phyloP scores from a whole-genome alignment of 2,113 vertebrate genomes.

The Trinectes maculatus region DNA sequence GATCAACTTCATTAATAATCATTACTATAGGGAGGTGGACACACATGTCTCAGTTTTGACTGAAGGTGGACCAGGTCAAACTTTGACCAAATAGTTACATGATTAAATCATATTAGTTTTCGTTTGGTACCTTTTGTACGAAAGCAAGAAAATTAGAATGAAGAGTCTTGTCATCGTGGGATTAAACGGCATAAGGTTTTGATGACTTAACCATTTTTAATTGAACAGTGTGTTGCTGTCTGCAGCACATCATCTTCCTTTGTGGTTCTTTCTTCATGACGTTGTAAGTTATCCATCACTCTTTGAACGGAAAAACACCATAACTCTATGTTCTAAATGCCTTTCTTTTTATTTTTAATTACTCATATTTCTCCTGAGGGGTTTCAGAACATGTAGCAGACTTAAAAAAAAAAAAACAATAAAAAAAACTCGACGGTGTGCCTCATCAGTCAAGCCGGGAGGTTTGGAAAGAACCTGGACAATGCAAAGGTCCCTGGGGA shows the following conservation, averaged over 20 bases:
- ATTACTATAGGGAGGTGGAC: too few species aligned
- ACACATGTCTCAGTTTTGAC: too few species aligned
- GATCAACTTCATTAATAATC: too few species aligned
- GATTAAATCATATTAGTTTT: too few species aligned
- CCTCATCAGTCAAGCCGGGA: constrained; percentile 25
- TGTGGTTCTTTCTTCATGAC: constrained; percentile 1
- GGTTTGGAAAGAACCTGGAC: constrained; percentile 54
- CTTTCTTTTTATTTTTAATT: constrained; percentile 34
- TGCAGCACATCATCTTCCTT: not conserved
- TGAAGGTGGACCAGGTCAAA: too few species aligned
- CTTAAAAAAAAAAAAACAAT: not conserved
- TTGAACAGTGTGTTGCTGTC: not conserved
- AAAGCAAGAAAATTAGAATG: not conserved
- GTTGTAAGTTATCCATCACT: constrained; percentile 17
- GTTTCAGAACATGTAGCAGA: constrained; percentile 48
- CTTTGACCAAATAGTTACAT: too few species aligned
- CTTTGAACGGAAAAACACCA: constrained; percentile 13
- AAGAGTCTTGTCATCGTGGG: not conserved
- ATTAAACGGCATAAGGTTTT: constrained; percentile 1
- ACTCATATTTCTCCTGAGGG: constrained; percentile 18
- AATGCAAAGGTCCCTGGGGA: constrained; percentile 46
- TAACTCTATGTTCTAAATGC: constrained; percentile 2
- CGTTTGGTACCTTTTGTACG: too few species aligned
- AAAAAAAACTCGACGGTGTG: constrained; percentile 35
- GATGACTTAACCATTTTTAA: constrained; percentile 2